phyloP scores from a whole-genome alignment of 2,888 invertebrate genomes.

The Unio delphinus region DNA sequence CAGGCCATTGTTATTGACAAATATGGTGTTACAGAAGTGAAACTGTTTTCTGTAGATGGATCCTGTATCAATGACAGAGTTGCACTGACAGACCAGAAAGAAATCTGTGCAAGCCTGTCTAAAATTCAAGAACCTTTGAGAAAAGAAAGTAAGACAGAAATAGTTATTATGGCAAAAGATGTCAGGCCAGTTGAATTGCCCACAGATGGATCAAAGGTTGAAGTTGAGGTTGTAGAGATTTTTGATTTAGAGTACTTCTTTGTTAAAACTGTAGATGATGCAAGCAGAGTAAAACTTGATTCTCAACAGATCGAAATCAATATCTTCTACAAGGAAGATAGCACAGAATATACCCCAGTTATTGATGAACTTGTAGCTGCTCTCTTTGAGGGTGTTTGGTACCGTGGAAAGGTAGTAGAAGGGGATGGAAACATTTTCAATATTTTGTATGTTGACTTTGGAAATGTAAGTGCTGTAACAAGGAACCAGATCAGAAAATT shows the following conservation, averaged over 20 bases:
- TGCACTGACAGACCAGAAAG: background rate
- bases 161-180: background rate
- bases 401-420: constrained; percentile 14
- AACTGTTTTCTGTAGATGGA: background rate
- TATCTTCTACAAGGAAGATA: constrained; percentile 60
- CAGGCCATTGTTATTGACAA: no score
- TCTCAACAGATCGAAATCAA: constrained; percentile 73
- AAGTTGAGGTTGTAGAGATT: constrained; percentile 15
- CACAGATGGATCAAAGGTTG: constrained; percentile 10
- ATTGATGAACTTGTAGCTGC: constrained; percentile 39
- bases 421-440: constrained; percentile 75
- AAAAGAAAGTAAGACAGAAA: background rate
- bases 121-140: background rate
- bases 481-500: constrained; percentile 72
- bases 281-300: constrained; percentile 60
- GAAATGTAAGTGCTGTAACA: constrained; percentile 78
- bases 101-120: background rate
- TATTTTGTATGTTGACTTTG: constrained; percentile 77
- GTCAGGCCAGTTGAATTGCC: constrained; percentile 8
- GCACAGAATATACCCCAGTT: constrained; percentile 20
- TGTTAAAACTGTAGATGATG: constrained; percentile 76
- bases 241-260: constrained; percentile 74
- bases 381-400: constrained; percentile 22
- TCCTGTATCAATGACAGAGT: constrained; percentile 3
- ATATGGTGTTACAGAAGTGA: no score